Conservation (phyloP, 64 coral and sea anemone genomes). For the Stichodactyla helianthus region DNA sequence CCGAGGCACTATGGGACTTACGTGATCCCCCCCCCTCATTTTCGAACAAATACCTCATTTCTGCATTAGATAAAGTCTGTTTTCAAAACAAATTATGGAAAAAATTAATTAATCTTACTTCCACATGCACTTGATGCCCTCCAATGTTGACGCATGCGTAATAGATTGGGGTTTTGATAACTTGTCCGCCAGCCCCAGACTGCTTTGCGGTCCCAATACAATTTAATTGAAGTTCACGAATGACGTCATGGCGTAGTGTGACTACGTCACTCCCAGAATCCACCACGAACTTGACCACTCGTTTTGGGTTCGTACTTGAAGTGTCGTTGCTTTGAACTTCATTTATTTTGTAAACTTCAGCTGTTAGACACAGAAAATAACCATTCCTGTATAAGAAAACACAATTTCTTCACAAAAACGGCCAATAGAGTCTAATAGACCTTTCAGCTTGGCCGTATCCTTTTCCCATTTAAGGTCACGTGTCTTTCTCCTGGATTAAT, state of each 20-base stretch:
- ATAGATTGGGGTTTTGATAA: neutral
- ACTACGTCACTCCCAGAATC: conserved; percentile 67
- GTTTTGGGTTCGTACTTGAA: neutral
- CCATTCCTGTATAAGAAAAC: conserved; percentile 48
- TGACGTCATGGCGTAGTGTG: conserved; percentile 37
- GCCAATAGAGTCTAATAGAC: neutral
- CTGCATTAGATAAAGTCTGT: too few relatives aligned
- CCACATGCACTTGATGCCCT: conserved; percentile 12
- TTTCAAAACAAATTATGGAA: too few relatives aligned
- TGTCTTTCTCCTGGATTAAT: neutral
- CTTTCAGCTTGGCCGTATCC: too few relatives aligned
- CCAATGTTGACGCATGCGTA: conserved; percentile 46
- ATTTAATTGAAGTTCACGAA: conserved; percentile 27
- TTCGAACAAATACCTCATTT: too few relatives aligned
- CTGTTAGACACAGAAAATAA: conserved; percentile 78
- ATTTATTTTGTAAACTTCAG: conserved; percentile 25
- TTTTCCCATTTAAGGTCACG: neutral
- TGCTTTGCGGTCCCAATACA: conserved; percentile 30
- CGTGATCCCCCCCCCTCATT: too few relatives aligned
- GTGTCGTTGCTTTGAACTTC: conserved; percentile 2
- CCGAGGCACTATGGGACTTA: too few relatives aligned
- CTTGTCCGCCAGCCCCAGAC: conserved; percentile 17
- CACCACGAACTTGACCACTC: conserved; percentile 43
- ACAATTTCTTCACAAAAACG: neutral
- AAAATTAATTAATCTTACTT: conserved; percentile 17